Evolutionary conservation across 2,113 vertebrate genomes (phyloP), one percentile per base, ranked within the genome.

Genomic region (Takifugu flavidus): DNA sequence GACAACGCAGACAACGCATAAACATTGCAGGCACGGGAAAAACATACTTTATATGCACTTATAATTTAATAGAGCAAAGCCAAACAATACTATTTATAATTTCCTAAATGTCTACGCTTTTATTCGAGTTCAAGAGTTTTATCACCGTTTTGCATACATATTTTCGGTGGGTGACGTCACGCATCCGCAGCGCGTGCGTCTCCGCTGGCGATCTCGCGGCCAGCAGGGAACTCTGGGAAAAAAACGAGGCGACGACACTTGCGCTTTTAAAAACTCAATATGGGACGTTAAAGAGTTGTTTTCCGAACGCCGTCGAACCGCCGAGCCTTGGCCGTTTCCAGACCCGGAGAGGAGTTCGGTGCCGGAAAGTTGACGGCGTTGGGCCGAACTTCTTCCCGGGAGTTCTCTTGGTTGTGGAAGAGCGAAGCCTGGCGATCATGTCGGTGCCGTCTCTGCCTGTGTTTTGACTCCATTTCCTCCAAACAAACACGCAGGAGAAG

Each of bases 121-220:
- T 39, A 39, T 10, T 39, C 11, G 34, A 39, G 7, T 11, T 10
- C 34, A 10, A 10, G 1, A 11, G 8, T 47, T 4, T 50, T 34
- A 28, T 20, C 15, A 20, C 2, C 5, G 5, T 28, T 15, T 6
- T 49, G 44, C 44, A 11, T 8, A 8, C 49, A 59, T 55, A 27
- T 27, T 0, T 44, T 43, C 28, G 13, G 4, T 2, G 10, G 25
- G 45, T 82, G 80, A 85, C 83, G 83, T 85, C 79, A 82, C 72
- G 13, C 12, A 4, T 43, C 27, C 43, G 47, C 45, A 51, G 66
- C 45, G 56, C 64, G 70, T 69, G 75, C 71, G 43, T 45, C 67
- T 44, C 31, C 5, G 66, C 72, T 71, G 65, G n/a, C 61, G 10
- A 31, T 27, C 26, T 25, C 27, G 4, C 3, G 13, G n/a, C n/a